These are phyloP conservation scores for Pao palembangensis DNA, from an alignment of 2,113 vertebrate genomes.

Conservation along the genomic window DNA sequence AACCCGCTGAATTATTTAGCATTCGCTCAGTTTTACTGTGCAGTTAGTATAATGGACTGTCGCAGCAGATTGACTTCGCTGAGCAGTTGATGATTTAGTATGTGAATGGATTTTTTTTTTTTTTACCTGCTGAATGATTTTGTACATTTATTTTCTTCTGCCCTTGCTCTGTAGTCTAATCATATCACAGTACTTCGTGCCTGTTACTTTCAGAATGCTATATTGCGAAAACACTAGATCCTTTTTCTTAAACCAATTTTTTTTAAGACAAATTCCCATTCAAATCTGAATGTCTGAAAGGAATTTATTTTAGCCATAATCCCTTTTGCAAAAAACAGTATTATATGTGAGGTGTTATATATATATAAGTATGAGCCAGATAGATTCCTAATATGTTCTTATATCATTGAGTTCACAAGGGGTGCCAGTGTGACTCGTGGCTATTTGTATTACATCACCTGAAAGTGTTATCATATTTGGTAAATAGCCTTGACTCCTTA, in stretches of 20 bases:
- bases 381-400: neutral
- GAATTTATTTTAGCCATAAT: no score
- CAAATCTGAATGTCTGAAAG: no score
- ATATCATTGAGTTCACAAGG: neutral
- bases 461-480: neutral
- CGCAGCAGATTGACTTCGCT: constrained; percentile 54
- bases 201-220: no score
- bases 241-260: no score
- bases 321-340: no score
- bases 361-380: neutral
- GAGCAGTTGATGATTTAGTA: constrained; percentile 48
- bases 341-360: no score
- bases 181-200: neutral
- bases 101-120: constrained; percentile 37
- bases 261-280: no score
- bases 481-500: constrained; percentile 10
- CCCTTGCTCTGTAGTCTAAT: neutral
- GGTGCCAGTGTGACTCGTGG: neutral
- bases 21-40: constrained; percentile 48
- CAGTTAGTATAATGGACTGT: constrained; percentile 68
- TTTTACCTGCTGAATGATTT: constrained; percentile 28
- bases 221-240: no score
- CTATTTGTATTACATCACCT: constrained; percentile 10
- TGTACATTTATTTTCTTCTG: neutral
- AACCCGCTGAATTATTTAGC: constrained; percentile 70